A percentile compares a stretch with the other conserved stretches of the same genome.
Conservation (phyloP, 2,888 invertebrate species). For the Protophormia terraenovae region DNA sequence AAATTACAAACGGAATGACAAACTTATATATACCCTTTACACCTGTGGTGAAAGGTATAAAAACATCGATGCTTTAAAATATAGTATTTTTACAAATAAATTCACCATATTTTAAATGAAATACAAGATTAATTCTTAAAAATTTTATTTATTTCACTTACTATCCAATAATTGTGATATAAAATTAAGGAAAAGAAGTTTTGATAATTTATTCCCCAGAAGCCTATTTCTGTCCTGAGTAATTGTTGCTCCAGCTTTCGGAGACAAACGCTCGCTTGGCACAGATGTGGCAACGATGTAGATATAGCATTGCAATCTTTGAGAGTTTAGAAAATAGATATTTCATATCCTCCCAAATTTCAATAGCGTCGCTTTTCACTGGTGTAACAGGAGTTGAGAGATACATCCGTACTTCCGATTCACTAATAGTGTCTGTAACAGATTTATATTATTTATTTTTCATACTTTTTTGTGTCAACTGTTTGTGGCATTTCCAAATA, state of each 20-base stretch:
- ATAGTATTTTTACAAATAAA: too few relatives aligned
- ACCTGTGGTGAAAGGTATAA: too few relatives aligned
- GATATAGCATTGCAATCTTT: slow-evolving; percentile 1
- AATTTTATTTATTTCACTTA: background rate
- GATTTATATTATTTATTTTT: background rate
- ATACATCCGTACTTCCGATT: slow-evolving; percentile 15
- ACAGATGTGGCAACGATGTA: slow-evolving; percentile 11
- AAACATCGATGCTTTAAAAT: too few relatives aligned
- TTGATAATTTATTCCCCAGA: background rate
- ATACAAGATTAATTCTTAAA: too few relatives aligned
- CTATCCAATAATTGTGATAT: background rate
- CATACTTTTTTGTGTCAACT: background rate
- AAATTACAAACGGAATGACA: too few relatives aligned
- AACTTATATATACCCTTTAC: too few relatives aligned
- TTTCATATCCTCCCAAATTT: slow-evolving; percentile 10
- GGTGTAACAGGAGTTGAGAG: background rate
- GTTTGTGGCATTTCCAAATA: background rate
- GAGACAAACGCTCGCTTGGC: background rate
- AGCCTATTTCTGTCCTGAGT: background rate
- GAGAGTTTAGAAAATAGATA: slow-evolving; percentile 16
- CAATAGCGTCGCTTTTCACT: background rate
- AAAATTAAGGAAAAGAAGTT: background rate
- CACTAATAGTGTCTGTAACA: background rate
- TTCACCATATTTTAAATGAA: too few relatives aligned
- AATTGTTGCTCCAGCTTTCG: background rate